Base-by-base conservation (phyloP, 2,888 invertebrate genomes). In the Tipula lateralis region DNA sequence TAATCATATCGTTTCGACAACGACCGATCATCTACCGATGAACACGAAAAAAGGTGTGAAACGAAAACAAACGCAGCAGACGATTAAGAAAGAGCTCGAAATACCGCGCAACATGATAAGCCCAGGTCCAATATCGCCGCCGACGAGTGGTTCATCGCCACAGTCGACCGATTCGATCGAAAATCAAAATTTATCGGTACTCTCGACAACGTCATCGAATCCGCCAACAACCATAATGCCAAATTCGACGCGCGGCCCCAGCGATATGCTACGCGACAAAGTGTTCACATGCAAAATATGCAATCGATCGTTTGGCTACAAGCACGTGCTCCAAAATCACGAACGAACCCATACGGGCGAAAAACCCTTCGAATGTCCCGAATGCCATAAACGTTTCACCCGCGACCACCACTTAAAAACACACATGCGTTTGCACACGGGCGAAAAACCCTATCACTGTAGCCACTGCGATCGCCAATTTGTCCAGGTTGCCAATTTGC, bases 321-420 rank as follows among this genome's bases (percentile, higher is more conserved):
- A 97, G 88, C 97, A 97, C 90, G 97, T 97, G 24, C 91, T 97
- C 84, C 97, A 97, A 90, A 97, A 97, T 89, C 97, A 97, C 90
- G 97, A 97, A 88, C 93, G 97, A 87, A 98, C 97, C 0, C 97
- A 97, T 89, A 97, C 97, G 0, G 97, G 97, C 0, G 97, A 97
- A 89, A 97, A 97, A 88, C 97, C 97, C 0, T 97, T 97, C 91
- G 96, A 96, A 89, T 97, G 97, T 88, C 94, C 94, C 34, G 96
- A 96, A 89, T 97, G 97, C 89, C 95, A 96, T 89, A 97, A 97
- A 90, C 92, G 96, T 86, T 97, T 97, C 90, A 97, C 97, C 0
- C 93, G 97, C 84, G 97, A 97, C 89, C 97, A 97, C 88, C 97
- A 97, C 88, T 91, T 97, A 84, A 97, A 97, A 91, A 97, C 97